Conservation (phyloP, 2,797 vertebrate species). For the Enteromius paludinosus region DNA sequence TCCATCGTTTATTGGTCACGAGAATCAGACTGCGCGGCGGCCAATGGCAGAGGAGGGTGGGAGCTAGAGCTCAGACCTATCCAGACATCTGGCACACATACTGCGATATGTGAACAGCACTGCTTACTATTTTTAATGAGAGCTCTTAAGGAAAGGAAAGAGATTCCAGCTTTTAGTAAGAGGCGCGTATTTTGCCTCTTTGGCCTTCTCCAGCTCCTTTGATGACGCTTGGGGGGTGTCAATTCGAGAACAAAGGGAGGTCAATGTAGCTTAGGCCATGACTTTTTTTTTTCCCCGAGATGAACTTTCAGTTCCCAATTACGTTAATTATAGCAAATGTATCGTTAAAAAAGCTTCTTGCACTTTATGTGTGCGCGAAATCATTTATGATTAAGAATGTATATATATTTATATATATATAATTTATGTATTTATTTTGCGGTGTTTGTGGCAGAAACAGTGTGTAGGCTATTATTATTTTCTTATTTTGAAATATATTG, state of each 20-base stretch:
- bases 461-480: not conserved
- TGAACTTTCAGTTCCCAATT: not conserved
- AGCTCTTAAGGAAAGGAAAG: not conserved
- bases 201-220: not conserved
- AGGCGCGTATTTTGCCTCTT: not conserved
- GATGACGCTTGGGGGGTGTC: not conserved
- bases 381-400: too few relatives aligned
- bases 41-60: slow-evolving; percentile 73
- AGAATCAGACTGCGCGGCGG: slow-evolving; percentile 32
- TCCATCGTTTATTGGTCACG: slow-evolving; percentile 74
- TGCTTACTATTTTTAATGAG: slow-evolving; percentile 32
- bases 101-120: slow-evolving; percentile 12
- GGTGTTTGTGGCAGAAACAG: not conserved
- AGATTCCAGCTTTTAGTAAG: not conserved
- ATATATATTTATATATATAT: too few relatives aligned
- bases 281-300: not conserved
- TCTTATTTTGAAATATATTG: not conserved
- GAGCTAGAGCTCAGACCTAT: slow-evolving; percentile 35
- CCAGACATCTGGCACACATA: slow-evolving; percentile 41
- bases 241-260: slow-evolving; percentile 6
- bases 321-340: not conserved
- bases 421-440: not conserved
- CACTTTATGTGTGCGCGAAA: not conserved
- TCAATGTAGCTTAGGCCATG: not conserved
- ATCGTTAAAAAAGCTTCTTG: not conserved